These are phyloP conservation scores for Molothrus aeneus DNA, from an alignment of 2,797 vertebrate genomes.

Conservation along the genomic window DNA sequence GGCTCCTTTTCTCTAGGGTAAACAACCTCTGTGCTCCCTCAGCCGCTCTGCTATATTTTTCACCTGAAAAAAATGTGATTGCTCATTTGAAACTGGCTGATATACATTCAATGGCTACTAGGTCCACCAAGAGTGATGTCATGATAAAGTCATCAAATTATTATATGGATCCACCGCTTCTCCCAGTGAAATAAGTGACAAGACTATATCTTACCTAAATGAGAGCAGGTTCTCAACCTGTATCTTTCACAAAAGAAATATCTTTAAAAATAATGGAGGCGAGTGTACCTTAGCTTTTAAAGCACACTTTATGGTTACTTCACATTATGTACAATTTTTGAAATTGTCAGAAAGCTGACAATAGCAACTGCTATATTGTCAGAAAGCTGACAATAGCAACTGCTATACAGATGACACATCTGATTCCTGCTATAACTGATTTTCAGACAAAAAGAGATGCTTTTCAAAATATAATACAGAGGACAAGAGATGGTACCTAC, in stretches of 20 bases:
- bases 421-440: not conserved
- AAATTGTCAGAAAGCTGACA: not conserved
- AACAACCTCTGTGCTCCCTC: not conserved
- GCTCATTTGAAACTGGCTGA: not conserved
- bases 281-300: not conserved
- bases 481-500: not conserved
- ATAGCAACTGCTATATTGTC: not conserved
- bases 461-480: not conserved
- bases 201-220: not conserved
- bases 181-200: not conserved
- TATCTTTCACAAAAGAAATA: constrained; percentile 1
- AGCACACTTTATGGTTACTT: not conserved
- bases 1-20: not conserved
- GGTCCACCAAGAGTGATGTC: not conserved
- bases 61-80: not conserved
- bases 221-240: not conserved
- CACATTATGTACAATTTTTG: not conserved
- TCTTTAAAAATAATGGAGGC: not conserved
- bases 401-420: not conserved
- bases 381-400: not conserved
- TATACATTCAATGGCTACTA: not conserved
- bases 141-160: not conserved
- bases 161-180: not conserved
- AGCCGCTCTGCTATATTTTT: not conserved
- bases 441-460: not conserved